Percentiles rank a stretch among this genome's conserved stretches.
These are phyloP conservation scores for Halcyon chelicuti DNA, from an alignment of 2,797 vertebrate genomes.

Conservation along the genomic window DNA sequence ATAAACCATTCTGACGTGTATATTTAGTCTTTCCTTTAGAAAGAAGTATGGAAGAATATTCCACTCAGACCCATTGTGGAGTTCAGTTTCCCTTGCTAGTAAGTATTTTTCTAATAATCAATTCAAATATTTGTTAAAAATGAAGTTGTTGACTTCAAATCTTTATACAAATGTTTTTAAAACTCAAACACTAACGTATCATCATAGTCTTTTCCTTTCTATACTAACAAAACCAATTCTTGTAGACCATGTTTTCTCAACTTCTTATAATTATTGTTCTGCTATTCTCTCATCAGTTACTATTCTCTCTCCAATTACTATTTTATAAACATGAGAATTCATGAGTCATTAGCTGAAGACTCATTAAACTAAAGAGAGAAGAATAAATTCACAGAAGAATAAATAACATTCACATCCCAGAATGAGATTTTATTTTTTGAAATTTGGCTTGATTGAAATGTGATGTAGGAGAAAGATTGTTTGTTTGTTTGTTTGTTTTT, in stretches of 20 bases:
- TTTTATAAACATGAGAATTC: background rate
- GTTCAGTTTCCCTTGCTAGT: background rate
- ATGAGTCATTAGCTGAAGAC: background rate
- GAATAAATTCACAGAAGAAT: background rate
- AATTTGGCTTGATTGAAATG: background rate
- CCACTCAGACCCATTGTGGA: rapidly evolving
- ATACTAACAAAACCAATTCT: background rate
- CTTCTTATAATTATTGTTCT: background rate
- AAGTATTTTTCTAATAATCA: background rate
- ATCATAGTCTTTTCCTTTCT: background rate
- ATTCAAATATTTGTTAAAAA: background rate
- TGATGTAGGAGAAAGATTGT: background rate
- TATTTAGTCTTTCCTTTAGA: background rate
- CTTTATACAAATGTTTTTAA: background rate
- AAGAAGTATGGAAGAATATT: background rate
- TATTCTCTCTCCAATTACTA: background rate
- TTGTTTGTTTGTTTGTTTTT: background rate
- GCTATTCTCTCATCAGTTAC: background rate
- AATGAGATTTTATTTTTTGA: background rate
- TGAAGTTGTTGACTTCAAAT: background rate
- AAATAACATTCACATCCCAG: background rate
- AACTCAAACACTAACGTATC: background rate
- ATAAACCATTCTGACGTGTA: background rate
- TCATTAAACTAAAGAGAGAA: background rate
- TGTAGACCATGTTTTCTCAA: background rate